phyloP scores from a whole-genome alignment of 2,113 vertebrate genomes.

The Pogonocichla stellata region DNA sequence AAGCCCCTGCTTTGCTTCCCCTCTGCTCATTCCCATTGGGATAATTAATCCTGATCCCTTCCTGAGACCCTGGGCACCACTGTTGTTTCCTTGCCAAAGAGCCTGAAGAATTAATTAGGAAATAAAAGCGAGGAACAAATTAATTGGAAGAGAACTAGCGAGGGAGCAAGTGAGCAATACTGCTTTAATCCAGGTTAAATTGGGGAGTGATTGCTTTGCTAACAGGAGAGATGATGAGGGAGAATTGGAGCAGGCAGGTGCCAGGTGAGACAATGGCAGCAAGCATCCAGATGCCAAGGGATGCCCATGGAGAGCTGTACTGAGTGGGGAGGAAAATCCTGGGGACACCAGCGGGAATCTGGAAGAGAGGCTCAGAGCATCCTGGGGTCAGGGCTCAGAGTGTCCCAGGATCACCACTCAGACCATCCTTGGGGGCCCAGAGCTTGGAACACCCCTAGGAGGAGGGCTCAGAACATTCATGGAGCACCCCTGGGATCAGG shows the following conservation, averaged over 20 bases:
- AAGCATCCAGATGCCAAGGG: not conserved
- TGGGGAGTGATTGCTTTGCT: not conserved
- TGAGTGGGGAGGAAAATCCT: not conserved
- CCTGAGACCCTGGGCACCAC: not conserved
- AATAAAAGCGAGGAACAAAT: not conserved
- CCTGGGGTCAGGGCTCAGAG: not conserved
- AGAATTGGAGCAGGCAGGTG: not conserved
- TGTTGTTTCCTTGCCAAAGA: not conserved
- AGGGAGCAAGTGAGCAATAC: not conserved
- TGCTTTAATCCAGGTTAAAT: slow-evolving; percentile 10
- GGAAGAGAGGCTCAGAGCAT: not conserved
- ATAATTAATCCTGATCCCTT: not conserved
- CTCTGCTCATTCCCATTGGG: not conserved
- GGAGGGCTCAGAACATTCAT: not conserved
- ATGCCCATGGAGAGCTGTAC: not conserved
- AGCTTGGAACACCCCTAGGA: not conserved
- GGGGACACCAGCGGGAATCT: not conserved
- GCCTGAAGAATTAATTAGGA: slow-evolving; percentile 32
- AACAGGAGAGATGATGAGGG: not conserved
- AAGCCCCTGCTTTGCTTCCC: not conserved
- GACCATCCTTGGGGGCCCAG: not conserved
- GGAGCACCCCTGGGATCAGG: not conserved
- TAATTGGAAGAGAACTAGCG: not conserved
- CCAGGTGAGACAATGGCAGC: not conserved
- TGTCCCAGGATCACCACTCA: not conserved